Conservation (phyloP, 2,888 invertebrate genomes). For the Steromphala cineraria region DNA sequence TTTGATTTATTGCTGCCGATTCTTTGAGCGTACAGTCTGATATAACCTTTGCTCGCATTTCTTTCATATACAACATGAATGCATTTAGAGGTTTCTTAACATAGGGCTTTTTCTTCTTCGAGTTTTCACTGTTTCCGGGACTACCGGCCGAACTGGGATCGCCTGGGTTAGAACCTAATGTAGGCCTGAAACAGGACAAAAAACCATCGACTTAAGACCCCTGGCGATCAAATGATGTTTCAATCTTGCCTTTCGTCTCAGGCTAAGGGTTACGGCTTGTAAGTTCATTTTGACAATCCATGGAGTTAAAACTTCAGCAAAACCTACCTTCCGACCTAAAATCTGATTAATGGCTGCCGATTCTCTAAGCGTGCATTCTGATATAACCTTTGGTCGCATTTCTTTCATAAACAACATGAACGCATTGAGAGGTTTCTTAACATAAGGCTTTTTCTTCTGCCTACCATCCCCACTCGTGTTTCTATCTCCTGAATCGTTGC, state of each 20-base stretch:
- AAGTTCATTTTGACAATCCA: neutral
- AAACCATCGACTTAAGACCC: conserved; percentile 14
- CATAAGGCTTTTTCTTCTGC: conserved; percentile 80
- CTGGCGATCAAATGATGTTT: neutral
- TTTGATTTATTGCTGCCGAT: conserved; percentile 99
- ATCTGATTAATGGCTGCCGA: conserved; percentile 99
- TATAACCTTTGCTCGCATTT: conserved; percentile 98
- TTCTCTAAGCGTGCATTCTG: conserved; percentile 98
- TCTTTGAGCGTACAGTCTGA: conserved; percentile 99
- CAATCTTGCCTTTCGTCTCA: neutral
- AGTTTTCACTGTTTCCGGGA: neutral
- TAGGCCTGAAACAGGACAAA: conserved; percentile 4
- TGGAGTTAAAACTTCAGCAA: neutral
- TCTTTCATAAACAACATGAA: conserved; percentile 99
- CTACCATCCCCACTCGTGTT: neutral
- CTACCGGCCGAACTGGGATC: neutral
- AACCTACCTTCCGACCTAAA: conserved; percentile 92
- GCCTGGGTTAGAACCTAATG: conserved; percentile 12
- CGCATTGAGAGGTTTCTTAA: conserved; percentile 99
- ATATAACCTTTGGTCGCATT: conserved; percentile 98
- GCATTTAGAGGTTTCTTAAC: conserved; percentile 99
- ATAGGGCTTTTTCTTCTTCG: conserved; percentile 78
- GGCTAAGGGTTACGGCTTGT: neutral
- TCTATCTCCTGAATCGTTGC: neutral
- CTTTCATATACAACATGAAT: conserved; percentile 99